phyloP scores from a whole-genome alignment of 2,797 vertebrate genomes.

The Pteronotus mesoamericanus region DNA sequence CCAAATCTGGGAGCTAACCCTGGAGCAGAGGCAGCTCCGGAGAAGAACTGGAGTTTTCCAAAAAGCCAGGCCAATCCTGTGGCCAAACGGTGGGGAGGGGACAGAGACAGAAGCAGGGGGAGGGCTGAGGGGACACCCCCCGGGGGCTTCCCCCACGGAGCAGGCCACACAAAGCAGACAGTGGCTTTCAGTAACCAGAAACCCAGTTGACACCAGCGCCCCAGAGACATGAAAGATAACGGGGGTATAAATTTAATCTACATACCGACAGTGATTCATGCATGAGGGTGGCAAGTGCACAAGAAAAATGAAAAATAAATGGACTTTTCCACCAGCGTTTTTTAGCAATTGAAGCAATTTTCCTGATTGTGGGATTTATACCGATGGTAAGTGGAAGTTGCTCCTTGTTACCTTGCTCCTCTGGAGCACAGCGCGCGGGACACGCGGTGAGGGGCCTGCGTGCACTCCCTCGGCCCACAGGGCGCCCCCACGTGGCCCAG shows the following conservation, averaged over 20 bases:
- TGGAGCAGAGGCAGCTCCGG: not conserved
- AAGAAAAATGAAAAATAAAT: slow-evolving; percentile 78
- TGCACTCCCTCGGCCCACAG: not conserved
- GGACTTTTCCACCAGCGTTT: slow-evolving; percentile 67
- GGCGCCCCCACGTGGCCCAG: not conserved
- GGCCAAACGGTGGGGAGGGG: not conserved
- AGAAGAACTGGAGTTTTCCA: not conserved
- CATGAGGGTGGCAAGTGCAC: slow-evolving; percentile 59
- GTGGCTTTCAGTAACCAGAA: slow-evolving; percentile 44
- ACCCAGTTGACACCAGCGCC: slow-evolving; percentile 46
- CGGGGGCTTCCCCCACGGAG: accelerated
- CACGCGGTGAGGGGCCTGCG: not conserved
- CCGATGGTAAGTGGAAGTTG: slow-evolving; percentile 29
- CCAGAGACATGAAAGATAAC: slow-evolving; percentile 69
- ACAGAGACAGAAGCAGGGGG: not conserved
- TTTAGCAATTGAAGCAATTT: slow-evolving; percentile 74
- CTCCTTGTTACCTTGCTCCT: slow-evolving; percentile 28
- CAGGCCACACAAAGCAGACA: not conserved
- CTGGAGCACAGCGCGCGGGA: not conserved
- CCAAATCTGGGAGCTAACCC: not conserved
- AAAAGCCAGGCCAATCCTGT: not conserved
- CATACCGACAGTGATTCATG: slow-evolving; percentile 74
- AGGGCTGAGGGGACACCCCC: not conserved
- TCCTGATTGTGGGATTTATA: slow-evolving; percentile 73
- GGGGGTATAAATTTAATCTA: slow-evolving; percentile 69